A percentile compares a stretch with the other conserved stretches of the same genome.
These are phyloP conservation scores for Spisula subtruncata DNA, from an alignment of 2,888 invertebrate species.

Conservation along the genomic window DNA sequence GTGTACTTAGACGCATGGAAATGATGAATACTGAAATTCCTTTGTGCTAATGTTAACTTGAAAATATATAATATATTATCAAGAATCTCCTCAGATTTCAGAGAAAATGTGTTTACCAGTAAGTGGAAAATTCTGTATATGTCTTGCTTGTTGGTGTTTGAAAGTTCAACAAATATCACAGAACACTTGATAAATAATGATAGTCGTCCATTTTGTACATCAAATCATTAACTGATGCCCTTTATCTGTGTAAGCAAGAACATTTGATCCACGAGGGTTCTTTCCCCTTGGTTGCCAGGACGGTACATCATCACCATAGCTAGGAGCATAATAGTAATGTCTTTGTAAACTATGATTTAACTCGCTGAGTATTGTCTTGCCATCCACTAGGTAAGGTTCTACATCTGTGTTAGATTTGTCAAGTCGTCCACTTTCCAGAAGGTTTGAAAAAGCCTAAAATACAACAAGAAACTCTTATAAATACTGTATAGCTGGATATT, in stretches of 20 bases:
- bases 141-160: not conserved
- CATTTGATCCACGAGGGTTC: conserved; percentile 76
- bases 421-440: conserved; percentile 85
- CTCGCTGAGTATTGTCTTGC: conserved; percentile 84
- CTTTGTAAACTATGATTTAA: conserved; percentile 80
- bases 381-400: conserved; percentile 87
- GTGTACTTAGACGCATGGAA: no score
- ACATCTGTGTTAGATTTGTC: conserved; percentile 84
- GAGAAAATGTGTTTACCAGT: no score
- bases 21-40: no score
- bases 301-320: conserved; percentile 86
- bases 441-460: conserved; percentile 85
- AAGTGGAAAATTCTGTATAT: not conserved
- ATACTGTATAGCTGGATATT: not conserved
- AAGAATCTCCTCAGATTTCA: no score
- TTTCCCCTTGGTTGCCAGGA: conserved; percentile 81
- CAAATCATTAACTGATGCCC: conserved; percentile 49
- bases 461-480: not conserved
- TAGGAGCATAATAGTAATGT: conserved; percentile 86
- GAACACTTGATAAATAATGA: not conserved
- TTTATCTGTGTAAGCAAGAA: conserved; percentile 60
- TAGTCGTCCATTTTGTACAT: not conserved
- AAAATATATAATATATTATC: no score
- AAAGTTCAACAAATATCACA: conserved; percentile 23
- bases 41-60: no score